A percentile compares a stretch with the other conserved stretches of the same genome.
These are phyloP conservation scores for Odocoileus virginianus DNA, from an alignment of 2,113 vertebrate genomes.

Conservation along the genomic window DNA sequence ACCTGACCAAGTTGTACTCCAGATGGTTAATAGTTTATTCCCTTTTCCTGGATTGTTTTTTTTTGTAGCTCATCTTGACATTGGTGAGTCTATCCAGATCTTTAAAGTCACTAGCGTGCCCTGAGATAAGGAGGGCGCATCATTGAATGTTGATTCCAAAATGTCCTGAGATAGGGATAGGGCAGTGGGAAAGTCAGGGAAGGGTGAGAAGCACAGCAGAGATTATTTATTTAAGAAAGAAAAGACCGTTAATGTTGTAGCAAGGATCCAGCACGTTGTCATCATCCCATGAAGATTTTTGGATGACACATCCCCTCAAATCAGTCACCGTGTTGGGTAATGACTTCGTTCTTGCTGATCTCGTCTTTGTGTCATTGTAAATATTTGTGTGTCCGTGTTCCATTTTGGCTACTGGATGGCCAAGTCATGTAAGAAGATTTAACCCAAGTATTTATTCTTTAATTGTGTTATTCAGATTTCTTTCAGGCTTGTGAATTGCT, in stretches of 20 bases:
- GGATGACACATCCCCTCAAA: slow-evolving; percentile 46
- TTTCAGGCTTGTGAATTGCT: slow-evolving; percentile 55
- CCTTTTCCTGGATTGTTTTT: slow-evolving; percentile 54
- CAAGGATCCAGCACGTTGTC: slow-evolving; percentile 55
- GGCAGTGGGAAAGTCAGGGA: slow-evolving; percentile 73
- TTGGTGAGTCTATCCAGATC: slow-evolving; percentile 44
- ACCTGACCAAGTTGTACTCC: slow-evolving; percentile 44
- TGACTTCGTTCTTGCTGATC: slow-evolving; percentile 63
- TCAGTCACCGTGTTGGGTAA: slow-evolving; percentile 27
- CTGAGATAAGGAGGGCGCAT: not conserved
- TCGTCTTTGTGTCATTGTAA: slow-evolving; percentile 67
- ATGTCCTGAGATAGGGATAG: slow-evolving; percentile 28
- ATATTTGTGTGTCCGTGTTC: slow-evolving; percentile 52
- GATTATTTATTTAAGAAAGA: slow-evolving; percentile 73
- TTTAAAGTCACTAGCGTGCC: slow-evolving; percentile 37
- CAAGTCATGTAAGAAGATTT: slow-evolving; percentile 45
- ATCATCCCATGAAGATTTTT: slow-evolving; percentile 50
- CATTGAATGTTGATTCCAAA: slow-evolving; percentile 47
- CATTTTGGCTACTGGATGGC: slow-evolving; percentile 70
- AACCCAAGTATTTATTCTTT: slow-evolving; percentile 64
- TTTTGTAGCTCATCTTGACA: slow-evolving; percentile 20
- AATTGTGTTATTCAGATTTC: slow-evolving; percentile 62
- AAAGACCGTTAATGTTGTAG: slow-evolving; percentile 50
- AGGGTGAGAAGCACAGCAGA: slow-evolving; percentile 78
- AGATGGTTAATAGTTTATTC: slow-evolving; percentile 50